Percentiles rank a stretch among this genome's conserved stretches.
phyloP scores from a whole-genome alignment of 2,888 invertebrate genomes.

The Oxystoma pomonae region DNA sequence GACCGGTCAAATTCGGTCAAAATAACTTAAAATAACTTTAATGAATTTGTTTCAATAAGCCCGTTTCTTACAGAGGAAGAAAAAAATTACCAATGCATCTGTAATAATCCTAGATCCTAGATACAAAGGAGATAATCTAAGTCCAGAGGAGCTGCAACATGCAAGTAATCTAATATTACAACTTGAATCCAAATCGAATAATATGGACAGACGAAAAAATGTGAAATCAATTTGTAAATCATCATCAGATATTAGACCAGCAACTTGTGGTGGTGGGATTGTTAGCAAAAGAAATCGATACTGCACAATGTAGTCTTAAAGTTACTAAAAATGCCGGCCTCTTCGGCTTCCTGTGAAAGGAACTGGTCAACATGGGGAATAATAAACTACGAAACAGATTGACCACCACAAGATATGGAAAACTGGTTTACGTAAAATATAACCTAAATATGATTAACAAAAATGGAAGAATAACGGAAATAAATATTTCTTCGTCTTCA shows the following conservation, averaged over 20 bases:
- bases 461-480: too few relatives aligned
- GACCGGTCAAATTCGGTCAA: too few relatives aligned
- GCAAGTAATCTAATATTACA: conserved; percentile 12
- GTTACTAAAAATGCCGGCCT: conserved; percentile 9
- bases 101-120: conserved; percentile 13
- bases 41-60: conserved; percentile 1
- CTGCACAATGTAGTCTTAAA: conserved; percentile 10
- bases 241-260: conserved; percentile 8
- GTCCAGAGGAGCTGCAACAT: conserved; percentile 15
- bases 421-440: background rate
- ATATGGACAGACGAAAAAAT: conserved; percentile 16
- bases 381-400: background rate
- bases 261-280: conserved; percentile 2
- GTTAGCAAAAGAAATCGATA: conserved; percentile 12
- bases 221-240: conserved; percentile 16
- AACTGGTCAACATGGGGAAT: background rate
- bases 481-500: too few relatives aligned
- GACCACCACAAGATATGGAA: background rate
- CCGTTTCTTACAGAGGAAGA: background rate
- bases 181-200: conserved; percentile 10
- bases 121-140: conserved; percentile 17
- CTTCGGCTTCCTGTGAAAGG: background rate
- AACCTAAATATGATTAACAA: too few relatives aligned
- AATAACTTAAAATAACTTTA: conserved; percentile 1
- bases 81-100: background rate